Percentiles rank a stretch among this genome's conserved stretches.
These are phyloP conservation scores for Rhinopomastus cyanomelas DNA, from an alignment of 2,113 vertebrate genomes.

Conservation along the genomic window DNA sequence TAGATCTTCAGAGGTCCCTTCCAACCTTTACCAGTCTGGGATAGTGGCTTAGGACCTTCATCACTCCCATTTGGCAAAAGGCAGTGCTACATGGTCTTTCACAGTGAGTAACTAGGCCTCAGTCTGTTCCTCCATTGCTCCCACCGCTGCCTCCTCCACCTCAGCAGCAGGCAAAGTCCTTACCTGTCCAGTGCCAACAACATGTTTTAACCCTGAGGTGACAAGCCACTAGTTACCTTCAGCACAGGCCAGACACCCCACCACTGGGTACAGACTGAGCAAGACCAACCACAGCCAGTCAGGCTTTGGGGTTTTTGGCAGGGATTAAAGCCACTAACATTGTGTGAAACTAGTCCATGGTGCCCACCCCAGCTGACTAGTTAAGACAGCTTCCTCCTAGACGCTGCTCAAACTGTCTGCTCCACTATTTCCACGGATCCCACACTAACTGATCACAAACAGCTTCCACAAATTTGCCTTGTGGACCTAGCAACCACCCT, in stretches of 20 bases:
- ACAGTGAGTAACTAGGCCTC: neutral
- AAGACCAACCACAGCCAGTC: neutral
- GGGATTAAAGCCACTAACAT: neutral
- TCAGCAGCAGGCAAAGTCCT: too few relatives aligned
- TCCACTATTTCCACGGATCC: too few relatives aligned
- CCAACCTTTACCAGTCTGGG: too few relatives aligned
- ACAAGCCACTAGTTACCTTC: neutral
- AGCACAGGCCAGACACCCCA: neutral
- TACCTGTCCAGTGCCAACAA: rapidly evolving
- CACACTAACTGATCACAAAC: neutral
- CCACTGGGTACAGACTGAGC: neutral
- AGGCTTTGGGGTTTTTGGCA: neutral
- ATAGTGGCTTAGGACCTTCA: neutral
- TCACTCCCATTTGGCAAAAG: neutral
- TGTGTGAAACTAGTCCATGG: rapidly evolving
- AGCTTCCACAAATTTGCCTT: neutral
- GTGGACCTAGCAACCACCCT: neutral
- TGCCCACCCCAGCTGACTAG: neutral
- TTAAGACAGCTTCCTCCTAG: neutral
- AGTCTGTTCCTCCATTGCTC: neutral
- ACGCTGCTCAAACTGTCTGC: neutral
- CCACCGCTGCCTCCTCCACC: too few relatives aligned
- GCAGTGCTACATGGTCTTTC: neutral
- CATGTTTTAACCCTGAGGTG: neutral
- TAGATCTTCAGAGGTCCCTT: too few relatives aligned